Evolutionary conservation across 1,140 invertebrate species (phyloP).

Genomic region (Hycleus cichorii): DNA sequence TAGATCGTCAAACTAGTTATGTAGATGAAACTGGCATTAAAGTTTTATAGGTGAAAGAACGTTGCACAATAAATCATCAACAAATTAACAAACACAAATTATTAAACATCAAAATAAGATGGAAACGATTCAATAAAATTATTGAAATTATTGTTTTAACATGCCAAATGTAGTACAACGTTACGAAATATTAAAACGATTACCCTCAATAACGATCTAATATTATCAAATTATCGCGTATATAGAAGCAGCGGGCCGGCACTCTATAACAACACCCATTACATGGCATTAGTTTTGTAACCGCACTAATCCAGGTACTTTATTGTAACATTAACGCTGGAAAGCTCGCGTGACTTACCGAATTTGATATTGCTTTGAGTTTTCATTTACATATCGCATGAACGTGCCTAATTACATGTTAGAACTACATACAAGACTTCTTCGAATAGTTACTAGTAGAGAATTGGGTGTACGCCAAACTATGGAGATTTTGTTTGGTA

Average conservation of each 20-base stretch:
- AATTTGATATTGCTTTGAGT: constrained; percentile 26
- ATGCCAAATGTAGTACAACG: constrained; percentile 10
- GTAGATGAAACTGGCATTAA: constrained; percentile 9
- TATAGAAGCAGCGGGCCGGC: constrained; percentile 27
- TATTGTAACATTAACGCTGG: constrained; percentile 32
- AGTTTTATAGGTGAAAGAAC: no score
- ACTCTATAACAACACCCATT: constrained; percentile 32
- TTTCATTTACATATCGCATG: constrained; percentile 34
- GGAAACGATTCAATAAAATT: constrained; percentile 21
- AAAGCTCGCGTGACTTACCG: constrained; percentile 30
- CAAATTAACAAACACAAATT: no score
- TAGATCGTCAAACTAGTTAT: constrained; percentile 11
- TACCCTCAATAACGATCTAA: constrained; percentile 28
- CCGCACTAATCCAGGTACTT: constrained; percentile 34
- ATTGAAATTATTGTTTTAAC: background rate
- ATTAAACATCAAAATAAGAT: no score
- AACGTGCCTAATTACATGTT: constrained; percentile 24
- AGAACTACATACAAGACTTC: no score
- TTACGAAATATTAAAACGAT: constrained; percentile 27
- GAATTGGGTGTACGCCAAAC: no score
- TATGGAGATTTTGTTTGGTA: no score
- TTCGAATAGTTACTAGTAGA: no score
- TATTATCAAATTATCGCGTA: constrained; percentile 34
- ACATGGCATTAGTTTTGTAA: constrained; percentile 36
- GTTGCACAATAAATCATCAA: no score